Conservation (phyloP, 2,113 vertebrate species). For the Charadrius vociferus region DNA sequence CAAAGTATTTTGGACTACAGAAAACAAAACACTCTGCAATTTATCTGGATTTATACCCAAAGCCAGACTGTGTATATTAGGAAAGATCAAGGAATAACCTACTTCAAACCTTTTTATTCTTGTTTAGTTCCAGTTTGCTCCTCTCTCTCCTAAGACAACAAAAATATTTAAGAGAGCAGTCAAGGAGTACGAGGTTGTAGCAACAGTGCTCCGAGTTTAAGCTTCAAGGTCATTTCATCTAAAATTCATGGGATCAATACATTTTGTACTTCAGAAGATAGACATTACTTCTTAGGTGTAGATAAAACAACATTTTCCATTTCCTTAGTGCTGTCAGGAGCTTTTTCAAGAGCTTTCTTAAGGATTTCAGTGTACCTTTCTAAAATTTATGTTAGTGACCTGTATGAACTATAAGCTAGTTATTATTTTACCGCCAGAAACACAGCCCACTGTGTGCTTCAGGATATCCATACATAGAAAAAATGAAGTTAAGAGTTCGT, state of each 20-base stretch:
- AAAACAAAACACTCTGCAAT: background rate
- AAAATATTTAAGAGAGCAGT: background rate
- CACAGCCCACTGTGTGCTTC: background rate
- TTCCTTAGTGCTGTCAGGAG: background rate
- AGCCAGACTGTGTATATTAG: background rate
- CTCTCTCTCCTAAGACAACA: background rate
- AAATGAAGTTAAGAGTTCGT: background rate
- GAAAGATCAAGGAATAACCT: background rate
- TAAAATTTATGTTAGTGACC: background rate
- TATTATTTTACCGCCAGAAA: background rate
- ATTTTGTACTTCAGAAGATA: background rate
- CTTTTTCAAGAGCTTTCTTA: background rate
- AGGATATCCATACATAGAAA: background rate
- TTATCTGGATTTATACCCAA: background rate
- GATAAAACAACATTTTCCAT: background rate
- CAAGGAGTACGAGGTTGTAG: background rate
- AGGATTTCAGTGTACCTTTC: background rate
- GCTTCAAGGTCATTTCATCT: background rate
- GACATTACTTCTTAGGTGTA: background rate
- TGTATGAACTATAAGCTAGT: background rate
- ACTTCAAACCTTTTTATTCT: background rate
- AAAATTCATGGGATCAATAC: conserved; percentile 38
- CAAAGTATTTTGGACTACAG: background rate
- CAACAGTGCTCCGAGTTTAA: background rate
- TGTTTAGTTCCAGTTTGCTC: background rate